phyloP scores from a whole-genome alignment of 2,888 invertebrate species.

The Pogonocherus hispidulus region DNA sequence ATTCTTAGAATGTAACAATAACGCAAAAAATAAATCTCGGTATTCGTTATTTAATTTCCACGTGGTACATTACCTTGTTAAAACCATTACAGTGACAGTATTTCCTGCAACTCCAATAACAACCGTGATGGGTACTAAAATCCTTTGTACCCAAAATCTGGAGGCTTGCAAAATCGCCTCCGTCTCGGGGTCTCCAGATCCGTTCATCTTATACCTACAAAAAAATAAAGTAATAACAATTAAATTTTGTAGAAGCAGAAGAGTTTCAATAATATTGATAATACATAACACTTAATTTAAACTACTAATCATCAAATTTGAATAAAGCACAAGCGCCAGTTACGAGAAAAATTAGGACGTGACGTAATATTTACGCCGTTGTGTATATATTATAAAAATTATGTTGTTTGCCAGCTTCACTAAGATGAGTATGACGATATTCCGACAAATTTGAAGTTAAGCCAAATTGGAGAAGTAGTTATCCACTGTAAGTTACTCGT shows the following conservation, averaged over 20 bases:
- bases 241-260: too few species aligned
- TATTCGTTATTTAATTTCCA: not conserved
- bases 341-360: slow-evolving; percentile 8
- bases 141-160: slow-evolving; percentile 73
- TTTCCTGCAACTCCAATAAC: slow-evolving; percentile 80
- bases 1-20: too few species aligned
- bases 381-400: not conserved
- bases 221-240: not conserved
- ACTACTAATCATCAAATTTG: not conserved
- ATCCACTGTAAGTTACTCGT: slow-evolving; percentile 10
- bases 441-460: slow-evolving; percentile 18
- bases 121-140: slow-evolving; percentile 76
- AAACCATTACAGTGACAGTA: slow-evolving; percentile 71
- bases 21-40: too few species aligned
- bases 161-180: slow-evolving; percentile 63
- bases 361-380: slow-evolving; percentile 19
- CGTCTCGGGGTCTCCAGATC: slow-evolving; percentile 48
- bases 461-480: slow-evolving; percentile 28
- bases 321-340: slow-evolving; percentile 22
- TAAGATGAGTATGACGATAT: slow-evolving; percentile 23
- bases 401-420: slow-evolving; percentile 17
- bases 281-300: not conserved
- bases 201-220: slow-evolving; percentile 38
- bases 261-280: too few species aligned
- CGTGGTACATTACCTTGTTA: slow-evolving; percentile 71